Evolutionary conservation across 2,888 invertebrate genomes (phyloP), one percentile per base, ranked within the genome.

Genomic region (Drosophila diplacantha): DNA sequence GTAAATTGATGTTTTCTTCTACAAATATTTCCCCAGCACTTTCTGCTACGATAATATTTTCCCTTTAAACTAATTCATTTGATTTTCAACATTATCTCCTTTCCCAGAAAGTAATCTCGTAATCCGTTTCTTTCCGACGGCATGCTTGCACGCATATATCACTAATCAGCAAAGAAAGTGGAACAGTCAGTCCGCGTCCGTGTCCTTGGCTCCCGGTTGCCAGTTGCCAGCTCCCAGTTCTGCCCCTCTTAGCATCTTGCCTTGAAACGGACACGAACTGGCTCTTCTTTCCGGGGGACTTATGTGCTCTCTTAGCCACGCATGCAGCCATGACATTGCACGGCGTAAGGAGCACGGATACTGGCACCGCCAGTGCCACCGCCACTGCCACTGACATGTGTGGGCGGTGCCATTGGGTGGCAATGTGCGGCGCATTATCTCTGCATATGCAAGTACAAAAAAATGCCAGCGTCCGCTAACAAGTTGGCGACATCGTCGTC

Each of bases 381-480:
- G 41, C 14, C 18, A 34, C 32, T 52, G 57, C 32, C 38, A 58
- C 26, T 66, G 65, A 58, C 57, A 44, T 49, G 65, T 47, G 43
- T 37, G 55, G 50, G 55, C 12, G 43, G 12, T 22, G 52, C 53
- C 59, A 54, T 43, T 41, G 59, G 43, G 55, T 46, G 41, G 44
- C 66, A 65, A 65, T 60, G 47, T 39, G 65, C 16, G 59, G 67
- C 65, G 64, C 68, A 69, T 75, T 72, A 75, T 69, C 64, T 61
- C 68, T 63, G 72, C 67, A 72, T 74, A 69, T 76, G 76, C 71
- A 68, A 59, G 71, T 57, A 59, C n/a, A n/a, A 9, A 37, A 69
- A 74, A 75, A 67, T 66, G 57, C 65, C 47, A 53, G 43, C 60
- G 75, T 75, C 75, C 75, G 73, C 62, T 71, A 72, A 71, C 68